Percentiles rank a stretch among this genome's conserved stretches.
These are phyloP conservation scores for Micoletzkya japonica DNA, from an alignment of 2,888 invertebrate species.

Conservation along the genomic window DNA sequence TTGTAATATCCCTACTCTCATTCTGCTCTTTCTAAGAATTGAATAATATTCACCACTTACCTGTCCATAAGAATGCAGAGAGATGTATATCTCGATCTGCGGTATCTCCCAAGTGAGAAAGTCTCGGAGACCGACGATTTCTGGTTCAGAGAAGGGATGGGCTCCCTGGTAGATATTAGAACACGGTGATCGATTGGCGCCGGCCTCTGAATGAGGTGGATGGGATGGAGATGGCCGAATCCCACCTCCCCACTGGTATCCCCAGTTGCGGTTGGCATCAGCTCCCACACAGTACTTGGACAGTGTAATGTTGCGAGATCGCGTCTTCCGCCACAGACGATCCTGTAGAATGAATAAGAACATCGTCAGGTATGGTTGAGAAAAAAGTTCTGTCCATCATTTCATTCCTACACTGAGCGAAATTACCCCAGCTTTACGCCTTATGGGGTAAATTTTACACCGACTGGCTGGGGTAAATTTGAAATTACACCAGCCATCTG, in stretches of 20 bases:
- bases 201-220: constrained; percentile 48
- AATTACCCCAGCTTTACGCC: too few species aligned
- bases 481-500: too few species aligned
- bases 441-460: too few species aligned
- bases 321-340: constrained; percentile 62
- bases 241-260: constrained; percentile 58
- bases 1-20: too few species aligned
- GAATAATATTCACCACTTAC: too few species aligned
- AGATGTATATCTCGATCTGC: constrained; percentile 55
- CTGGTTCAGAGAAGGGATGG: constrained; percentile 51
- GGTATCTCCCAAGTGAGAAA: constrained; percentile 52
- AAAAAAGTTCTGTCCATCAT: too few species aligned
- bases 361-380: too few species aligned
- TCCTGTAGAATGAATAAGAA: constrained; percentile 38
- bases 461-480: too few species aligned
- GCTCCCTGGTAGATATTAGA: constrained; percentile 59
- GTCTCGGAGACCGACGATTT: constrained; percentile 50
- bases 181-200: constrained; percentile 57
- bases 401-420: too few species aligned
- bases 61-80: constrained; percentile 62
- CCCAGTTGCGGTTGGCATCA: constrained; percentile 63
- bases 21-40: too few species aligned
- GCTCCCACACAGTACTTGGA: constrained; percentile 61
- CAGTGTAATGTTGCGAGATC: constrained; percentile 51
- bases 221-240: too few species aligned